Evolutionary conservation across 2,113 vertebrate species (phyloP).

Genomic region (Rhadina sibilatrix): DNA sequence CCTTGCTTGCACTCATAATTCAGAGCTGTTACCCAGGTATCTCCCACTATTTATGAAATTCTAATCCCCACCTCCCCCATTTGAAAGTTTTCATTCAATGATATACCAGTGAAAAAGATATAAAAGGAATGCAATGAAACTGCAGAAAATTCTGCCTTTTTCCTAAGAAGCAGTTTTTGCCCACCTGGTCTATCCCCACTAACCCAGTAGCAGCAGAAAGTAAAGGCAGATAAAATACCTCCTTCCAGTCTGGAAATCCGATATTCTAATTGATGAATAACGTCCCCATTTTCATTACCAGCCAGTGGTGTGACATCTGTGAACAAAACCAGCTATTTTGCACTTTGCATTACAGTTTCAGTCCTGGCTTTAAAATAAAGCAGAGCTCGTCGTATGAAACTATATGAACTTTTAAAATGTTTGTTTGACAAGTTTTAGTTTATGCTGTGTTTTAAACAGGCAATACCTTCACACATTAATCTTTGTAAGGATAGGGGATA

Average conservation of each 20-base stretch:
- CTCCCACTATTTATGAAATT: neutral
- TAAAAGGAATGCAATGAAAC: neutral
- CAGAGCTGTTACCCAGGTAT: neutral
- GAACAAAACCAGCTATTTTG: neutral
- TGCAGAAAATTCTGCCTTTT: neutral
- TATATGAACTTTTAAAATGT: rapidly evolving
- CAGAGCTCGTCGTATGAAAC: neutral
- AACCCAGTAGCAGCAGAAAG: neutral
- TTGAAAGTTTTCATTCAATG: neutral
- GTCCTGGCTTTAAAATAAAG: neutral
- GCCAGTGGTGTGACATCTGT: neutral
- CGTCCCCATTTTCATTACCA: rapidly evolving
- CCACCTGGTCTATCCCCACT: neutral
- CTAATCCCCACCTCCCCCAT: rapidly evolving
- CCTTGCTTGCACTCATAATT: neutral
- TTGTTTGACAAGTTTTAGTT: neutral
- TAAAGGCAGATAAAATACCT: constrained; percentile 7
- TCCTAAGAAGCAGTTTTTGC: neutral
- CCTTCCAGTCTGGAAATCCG: constrained; percentile 13
- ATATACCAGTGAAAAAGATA: neutral
- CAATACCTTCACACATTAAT: neutral
- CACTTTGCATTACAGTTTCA: neutral
- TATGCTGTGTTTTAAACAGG: neutral
- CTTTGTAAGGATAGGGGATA: neutral
- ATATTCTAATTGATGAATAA: rapidly evolving